Conservation (phyloP, 2,888 invertebrate species). For the Microplitis manilae region DNA sequence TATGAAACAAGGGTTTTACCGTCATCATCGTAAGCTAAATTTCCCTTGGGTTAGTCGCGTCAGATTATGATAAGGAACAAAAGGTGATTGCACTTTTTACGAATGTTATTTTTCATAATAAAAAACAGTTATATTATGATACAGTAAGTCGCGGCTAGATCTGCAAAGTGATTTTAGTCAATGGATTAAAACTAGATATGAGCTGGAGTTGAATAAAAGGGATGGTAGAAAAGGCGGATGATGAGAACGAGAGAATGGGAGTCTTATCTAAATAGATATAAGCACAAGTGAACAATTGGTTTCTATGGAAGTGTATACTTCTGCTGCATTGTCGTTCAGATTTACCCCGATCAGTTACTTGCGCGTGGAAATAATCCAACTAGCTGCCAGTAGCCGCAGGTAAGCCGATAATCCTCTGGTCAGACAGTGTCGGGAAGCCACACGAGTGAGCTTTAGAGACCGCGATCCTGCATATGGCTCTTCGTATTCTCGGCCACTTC, state of each 20-base stretch:
- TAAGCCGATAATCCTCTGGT: constrained; percentile 70
- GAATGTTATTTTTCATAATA: neutral
- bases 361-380: constrained; percentile 59
- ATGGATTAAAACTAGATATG: neutral
- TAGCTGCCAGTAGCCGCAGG: constrained; percentile 53
- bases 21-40: constrained; percentile 55
- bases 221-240: neutral
- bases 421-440: constrained; percentile 69
- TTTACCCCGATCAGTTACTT: constrained; percentile 50
- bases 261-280: neutral
- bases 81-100: constrained; percentile 45
- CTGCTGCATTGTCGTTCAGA: constrained; percentile 33
- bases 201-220: neutral
- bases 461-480: constrained; percentile 37
- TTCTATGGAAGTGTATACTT: neutral
- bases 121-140: neutral
- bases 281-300: neutral
- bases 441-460: constrained; percentile 63
- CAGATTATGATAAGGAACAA: constrained; percentile 57
- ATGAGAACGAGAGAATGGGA: neutral
- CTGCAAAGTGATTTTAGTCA: neutral
- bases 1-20: constrained; percentile 60
- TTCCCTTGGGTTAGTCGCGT: constrained; percentile 59
- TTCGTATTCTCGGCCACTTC: neutral
- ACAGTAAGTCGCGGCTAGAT: neutral